A percentile compares a stretch with the other conserved stretches of the same genome.
Evolutionary conservation across 2,113 vertebrate genomes (phyloP).

Genomic region (Charadrius vociferus): DNA sequence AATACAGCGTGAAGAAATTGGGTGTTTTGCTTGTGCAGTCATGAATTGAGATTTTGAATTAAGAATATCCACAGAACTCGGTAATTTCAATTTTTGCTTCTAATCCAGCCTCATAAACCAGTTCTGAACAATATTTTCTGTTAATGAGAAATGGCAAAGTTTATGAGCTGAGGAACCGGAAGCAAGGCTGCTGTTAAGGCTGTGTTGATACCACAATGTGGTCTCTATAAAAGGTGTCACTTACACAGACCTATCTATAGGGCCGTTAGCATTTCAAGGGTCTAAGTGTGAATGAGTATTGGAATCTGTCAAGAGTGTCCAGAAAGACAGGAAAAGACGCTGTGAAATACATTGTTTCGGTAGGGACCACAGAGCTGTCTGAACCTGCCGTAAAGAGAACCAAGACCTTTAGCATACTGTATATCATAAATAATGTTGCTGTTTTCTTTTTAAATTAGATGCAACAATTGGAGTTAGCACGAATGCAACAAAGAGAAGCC

Average conservation of each 20-base stretch:
- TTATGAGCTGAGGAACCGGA: neutral
- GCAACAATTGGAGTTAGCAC: constrained; percentile 89
- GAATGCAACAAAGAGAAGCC: constrained; percentile 89
- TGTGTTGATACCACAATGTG: rapidly evolving
- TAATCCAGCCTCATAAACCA: neutral
- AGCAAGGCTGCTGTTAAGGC: neutral
- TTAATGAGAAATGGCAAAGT: neutral
- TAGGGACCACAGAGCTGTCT: neutral
- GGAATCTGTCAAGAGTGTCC: neutral
- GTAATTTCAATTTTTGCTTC: neutral
- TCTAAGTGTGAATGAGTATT: neutral
- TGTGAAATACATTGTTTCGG: neutral
- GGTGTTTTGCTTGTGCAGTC: neutral
- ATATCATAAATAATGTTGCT: neutral
- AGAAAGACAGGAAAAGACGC: neutral
- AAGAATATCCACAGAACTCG: neutral
- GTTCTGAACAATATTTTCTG: neutral
- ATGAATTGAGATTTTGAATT: neutral
- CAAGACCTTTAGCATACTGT: neutral
- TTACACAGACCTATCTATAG: neutral
- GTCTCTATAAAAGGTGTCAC: neutral
- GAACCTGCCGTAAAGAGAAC: neutral
- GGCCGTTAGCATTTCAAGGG: neutral
- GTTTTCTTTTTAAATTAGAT: constrained; percentile 76
- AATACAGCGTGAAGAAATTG: neutral